Evolutionary conservation across 2,888 invertebrate species (phyloP), one percentile per base, ranked within the genome.

Genomic region (Pseudococcus jackbeardsleyi): DNA sequence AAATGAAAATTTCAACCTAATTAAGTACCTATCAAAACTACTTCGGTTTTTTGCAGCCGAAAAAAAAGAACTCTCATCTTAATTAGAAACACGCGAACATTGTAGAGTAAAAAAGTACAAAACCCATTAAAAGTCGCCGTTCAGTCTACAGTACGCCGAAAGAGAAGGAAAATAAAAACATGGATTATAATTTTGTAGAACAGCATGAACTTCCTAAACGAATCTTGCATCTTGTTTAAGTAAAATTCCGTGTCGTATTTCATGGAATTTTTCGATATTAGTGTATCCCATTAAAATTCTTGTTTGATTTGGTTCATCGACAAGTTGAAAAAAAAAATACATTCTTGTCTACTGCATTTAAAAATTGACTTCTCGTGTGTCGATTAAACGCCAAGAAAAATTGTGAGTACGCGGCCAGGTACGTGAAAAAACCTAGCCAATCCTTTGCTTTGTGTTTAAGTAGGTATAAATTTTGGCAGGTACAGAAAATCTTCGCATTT

Each of bases 121-220:
- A 82, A 82, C 26, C 33, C 79, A 82, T 82, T 82, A 46, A 82
- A 82, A 82, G 79, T 46, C 79, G 46, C 79, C 79, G 46, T 46
- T 82, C n/a, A 42, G 79, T 82, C 79, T 46, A 19, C 11, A 82
- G 0, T 19, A 82, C 46, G 2, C 3, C 19, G 33, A 82, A 46
- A 82, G 46, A 42, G 46, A 46, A 46, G 46, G 19, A 9, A 82
- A 82, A 82, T 33, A 46, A 82, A 82, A 42, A 82, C 79, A 82
- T 46, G 79, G 79, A 82, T 82, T 82, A 46, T 46, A 82, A 82
- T 82, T 82, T 82, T 82, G 79, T 19, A 82, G 15, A 82, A 82
- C 79, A 82, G 79, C 79, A 46, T 82, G 79, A 82, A 82, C 46
- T 46, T 82, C 79, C 79, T 82, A 82, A 82, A 82, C 46, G 79